phyloP scores from a whole-genome alignment of 2,113 vertebrate species.

The Syngnathus typhle region DNA sequence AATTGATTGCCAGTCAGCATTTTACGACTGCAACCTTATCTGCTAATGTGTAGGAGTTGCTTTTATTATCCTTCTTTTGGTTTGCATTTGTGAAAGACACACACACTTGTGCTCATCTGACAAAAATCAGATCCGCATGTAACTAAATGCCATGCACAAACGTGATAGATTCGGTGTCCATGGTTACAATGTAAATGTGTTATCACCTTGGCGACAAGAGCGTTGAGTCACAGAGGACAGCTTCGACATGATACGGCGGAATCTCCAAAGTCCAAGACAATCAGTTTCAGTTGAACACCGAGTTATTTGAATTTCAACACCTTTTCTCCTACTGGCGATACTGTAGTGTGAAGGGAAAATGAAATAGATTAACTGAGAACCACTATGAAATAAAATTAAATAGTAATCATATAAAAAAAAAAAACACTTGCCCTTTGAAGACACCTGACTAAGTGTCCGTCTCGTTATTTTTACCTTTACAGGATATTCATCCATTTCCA shows the following conservation, averaged over 20 bases:
- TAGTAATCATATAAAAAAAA: too few relatives aligned
- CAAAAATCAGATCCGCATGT: conserved; percentile 41
- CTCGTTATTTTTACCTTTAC: too few relatives aligned
- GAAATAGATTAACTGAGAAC: not conserved
- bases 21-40: conserved; percentile 16
- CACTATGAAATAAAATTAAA: not conserved
- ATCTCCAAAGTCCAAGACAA: not conserved
- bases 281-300: not conserved
- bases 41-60: conserved; percentile 3
- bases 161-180: conserved; percentile 51
- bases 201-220: conserved; percentile 64
- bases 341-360: not conserved
- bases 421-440: too few relatives aligned
- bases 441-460: too few relatives aligned
- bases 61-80: not conserved
- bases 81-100: conserved; percentile 8
- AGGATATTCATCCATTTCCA: too few relatives aligned
- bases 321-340: not conserved
- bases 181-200: conserved; percentile 61
- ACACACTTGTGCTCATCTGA: conserved; percentile 19
- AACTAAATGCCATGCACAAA: conserved; percentile 34
- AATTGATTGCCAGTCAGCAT: conserved; percentile 34
- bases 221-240: conserved; percentile 41
- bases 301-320: not conserved
- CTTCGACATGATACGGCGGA: conserved; percentile 14